phyloP scores from a whole-genome alignment of 30 jellyfish, hydroid and myxozoan species.

The Hydractinia echinata region DNA sequence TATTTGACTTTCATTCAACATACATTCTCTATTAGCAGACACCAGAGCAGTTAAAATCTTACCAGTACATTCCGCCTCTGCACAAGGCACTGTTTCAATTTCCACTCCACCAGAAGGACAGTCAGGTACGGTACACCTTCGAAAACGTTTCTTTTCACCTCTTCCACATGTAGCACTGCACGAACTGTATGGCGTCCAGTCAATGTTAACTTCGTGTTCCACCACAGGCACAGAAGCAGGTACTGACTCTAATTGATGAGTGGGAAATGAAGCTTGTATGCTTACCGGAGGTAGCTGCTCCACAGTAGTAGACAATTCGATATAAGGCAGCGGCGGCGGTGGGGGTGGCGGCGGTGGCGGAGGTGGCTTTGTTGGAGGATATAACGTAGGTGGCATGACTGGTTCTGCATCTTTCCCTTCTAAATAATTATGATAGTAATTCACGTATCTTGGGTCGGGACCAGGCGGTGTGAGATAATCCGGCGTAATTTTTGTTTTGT shows the following conservation, averaged over 20 bases:
- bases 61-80: slow-evolving; percentile 83
- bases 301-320: slow-evolving; percentile 12
- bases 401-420: slow-evolving; percentile 29
- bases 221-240: slow-evolving; percentile 25
- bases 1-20: too few relatives aligned
- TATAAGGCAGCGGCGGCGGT: slow-evolving; percentile 21
- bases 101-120: slow-evolving; percentile 99
- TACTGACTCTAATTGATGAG: background rate
- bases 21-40: too few relatives aligned
- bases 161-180: slow-evolving; percentile 92
- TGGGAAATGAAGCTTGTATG: slow-evolving; percentile 12
- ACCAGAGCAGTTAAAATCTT: background rate
- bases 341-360: slow-evolving; percentile 17
- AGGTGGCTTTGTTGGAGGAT: slow-evolving; percentile 17
- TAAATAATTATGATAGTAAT: slow-evolving; percentile 25
- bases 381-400: slow-evolving; percentile 3
- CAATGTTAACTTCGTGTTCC: slow-evolving; percentile 18
- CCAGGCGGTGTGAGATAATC: slow-evolving; percentile 30
- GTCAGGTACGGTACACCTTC: slow-evolving; percentile 87
- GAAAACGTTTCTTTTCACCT: slow-evolving; percentile 87
- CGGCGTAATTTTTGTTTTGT: slow-evolving; percentile 30
- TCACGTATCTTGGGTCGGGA: slow-evolving; percentile 42
- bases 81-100: slow-evolving; percentile 83
- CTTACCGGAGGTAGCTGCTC: slow-evolving; percentile 32
- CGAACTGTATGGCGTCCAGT: slow-evolving; percentile 80